Evolutionary conservation across 2,113 vertebrate genomes (phyloP).

Genomic region (Monarcha castaneiventris): DNA sequence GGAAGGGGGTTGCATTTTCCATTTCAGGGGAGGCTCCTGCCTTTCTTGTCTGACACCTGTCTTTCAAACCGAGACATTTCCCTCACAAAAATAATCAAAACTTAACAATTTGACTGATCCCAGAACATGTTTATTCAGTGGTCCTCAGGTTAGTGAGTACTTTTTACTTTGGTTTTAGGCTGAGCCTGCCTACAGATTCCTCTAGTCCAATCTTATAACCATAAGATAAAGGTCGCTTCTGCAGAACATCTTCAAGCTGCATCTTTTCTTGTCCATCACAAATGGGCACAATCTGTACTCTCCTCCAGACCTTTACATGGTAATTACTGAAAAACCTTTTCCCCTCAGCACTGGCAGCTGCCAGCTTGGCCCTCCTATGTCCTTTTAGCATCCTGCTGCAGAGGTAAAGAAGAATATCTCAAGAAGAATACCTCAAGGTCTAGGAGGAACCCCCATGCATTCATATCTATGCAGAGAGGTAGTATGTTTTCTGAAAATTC

Average conservation of each 20-base stretch:
- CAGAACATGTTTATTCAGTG: not conserved
- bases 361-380: not conserved
- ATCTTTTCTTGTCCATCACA: not conserved
- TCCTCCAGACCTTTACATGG: not conserved
- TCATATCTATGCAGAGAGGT: not conserved
- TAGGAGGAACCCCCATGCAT: not conserved
- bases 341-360: not conserved
- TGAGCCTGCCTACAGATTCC: not conserved
- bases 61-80: no score
- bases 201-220: not conserved
- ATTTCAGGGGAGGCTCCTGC: no score
- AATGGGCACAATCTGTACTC: rapidly evolving
- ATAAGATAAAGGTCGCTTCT: not conserved
- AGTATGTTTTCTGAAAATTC: not conserved
- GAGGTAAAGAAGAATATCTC: not conserved
- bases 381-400: not conserved
- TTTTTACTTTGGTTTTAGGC: not conserved
- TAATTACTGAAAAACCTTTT: not conserved
- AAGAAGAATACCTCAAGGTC: not conserved
- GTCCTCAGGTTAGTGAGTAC: not conserved
- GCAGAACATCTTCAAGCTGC: not conserved
- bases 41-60: no score
- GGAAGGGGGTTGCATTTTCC: no score
- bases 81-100: not conserved
- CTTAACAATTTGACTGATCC: not conserved